phyloP scores from a whole-genome alignment of 2,888 invertebrate species.

The Tiliacea citrago region DNA sequence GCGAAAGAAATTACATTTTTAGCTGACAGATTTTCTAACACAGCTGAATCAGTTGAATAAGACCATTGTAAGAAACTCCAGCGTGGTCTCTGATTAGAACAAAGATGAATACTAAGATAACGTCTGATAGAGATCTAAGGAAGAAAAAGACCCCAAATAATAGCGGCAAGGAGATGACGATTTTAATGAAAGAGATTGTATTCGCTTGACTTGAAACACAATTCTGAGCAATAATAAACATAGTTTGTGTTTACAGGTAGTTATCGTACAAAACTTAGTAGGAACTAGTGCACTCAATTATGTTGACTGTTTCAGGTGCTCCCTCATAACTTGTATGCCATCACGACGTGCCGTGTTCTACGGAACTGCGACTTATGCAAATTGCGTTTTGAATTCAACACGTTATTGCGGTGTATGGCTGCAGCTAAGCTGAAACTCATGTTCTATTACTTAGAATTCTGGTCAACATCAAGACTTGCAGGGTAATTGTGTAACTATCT shows the following conservation, averaged over 20 bases:
- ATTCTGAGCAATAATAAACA: neutral
- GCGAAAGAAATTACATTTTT: neutral
- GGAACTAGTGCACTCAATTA: constrained; percentile 8
- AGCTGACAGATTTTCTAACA: too few species aligned
- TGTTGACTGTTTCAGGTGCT: constrained; percentile 19
- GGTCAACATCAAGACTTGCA: neutral
- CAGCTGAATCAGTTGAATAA: too few species aligned
- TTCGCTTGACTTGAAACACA: neutral
- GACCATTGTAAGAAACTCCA: too few species aligned
- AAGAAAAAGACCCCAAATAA: too few species aligned
- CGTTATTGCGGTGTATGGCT: constrained; percentile 41
- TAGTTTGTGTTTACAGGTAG: neutral
- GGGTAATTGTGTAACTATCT: too few species aligned
- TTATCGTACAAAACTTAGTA: neutral
- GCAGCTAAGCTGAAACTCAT: constrained; percentile 39
- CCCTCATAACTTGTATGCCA: constrained; percentile 25
- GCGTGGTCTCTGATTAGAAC: too few species aligned
- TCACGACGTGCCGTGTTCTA: constrained; percentile 33
- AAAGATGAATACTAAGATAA: neutral
- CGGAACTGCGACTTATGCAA: constrained; percentile 54
- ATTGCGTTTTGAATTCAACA: constrained; percentile 57
- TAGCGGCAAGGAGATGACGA: too few species aligned
- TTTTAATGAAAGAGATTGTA: too few species aligned
- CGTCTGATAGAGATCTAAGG: too few species aligned
- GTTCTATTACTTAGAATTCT: constrained; percentile 24